Evolutionary conservation across 2,797 vertebrate genomes (phyloP).

Genomic region (Sebastes flavidus): DNA sequence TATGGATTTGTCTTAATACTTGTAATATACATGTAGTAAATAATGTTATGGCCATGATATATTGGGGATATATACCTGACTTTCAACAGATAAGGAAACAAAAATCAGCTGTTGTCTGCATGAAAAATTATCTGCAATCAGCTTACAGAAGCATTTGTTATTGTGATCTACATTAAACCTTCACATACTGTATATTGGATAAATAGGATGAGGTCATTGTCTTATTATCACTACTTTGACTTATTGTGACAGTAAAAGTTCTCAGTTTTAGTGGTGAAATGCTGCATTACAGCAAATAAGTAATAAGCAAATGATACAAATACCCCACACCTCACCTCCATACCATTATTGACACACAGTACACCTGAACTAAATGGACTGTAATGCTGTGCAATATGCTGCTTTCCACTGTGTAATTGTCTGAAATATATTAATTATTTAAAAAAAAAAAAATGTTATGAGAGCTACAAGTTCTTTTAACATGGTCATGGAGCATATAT

Average conservation of each 20-base stretch:
- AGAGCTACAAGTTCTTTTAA: too few species aligned
- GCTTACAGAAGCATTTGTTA: not conserved
- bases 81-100: not conserved
- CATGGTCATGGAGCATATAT: too few species aligned
- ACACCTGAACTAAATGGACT: too few species aligned
- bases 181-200: not conserved
- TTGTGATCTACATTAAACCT: not conserved
- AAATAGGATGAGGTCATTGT: not conserved
- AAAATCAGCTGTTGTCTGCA: not conserved
- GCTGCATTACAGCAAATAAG: not conserved
- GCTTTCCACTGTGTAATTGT: too few species aligned
- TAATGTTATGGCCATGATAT: not conserved
- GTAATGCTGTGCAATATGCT: fast-evolving
- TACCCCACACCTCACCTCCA: too few species aligned
- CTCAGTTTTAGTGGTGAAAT: not conserved
- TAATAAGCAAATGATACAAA: too few species aligned
- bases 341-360: too few species aligned
- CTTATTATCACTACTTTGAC: not conserved
- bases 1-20: not conserved
- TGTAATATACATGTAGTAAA: not conserved
- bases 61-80: not conserved
- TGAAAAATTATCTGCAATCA: not conserved
- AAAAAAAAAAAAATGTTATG: too few species aligned
- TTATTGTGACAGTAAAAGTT: not conserved
- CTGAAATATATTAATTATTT: too few species aligned